A percentile compares a stretch with the other conserved stretches of the same genome.
phyloP scores from a whole-genome alignment of 2,888 invertebrate genomes.

The Ferdinandea cuprea region DNA sequence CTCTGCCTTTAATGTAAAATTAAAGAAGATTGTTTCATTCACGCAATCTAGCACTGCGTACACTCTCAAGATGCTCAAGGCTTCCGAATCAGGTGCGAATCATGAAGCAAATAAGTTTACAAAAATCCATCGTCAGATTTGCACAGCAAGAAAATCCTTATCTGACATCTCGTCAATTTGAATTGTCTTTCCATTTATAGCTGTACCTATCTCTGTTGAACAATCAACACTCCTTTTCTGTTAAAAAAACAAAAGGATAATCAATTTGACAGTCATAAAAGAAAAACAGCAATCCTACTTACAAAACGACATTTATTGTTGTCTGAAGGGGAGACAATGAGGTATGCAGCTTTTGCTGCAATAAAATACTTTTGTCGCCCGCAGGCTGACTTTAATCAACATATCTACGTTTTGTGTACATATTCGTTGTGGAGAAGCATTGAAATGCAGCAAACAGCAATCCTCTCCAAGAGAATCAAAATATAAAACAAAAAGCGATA shows the following conservation, averaged over 20 bases:
- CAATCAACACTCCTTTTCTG: neutral
- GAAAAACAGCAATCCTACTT: neutral
- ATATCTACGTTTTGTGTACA: too few species aligned
- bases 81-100: too few species aligned
- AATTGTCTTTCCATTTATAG: neutral
- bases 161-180: neutral
- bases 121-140: neutral
- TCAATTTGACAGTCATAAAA: conserved; percentile 11
- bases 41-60: too few species aligned
- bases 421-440: too few species aligned
- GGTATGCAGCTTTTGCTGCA: conserved; percentile 7
- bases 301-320: too few species aligned
- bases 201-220: neutral
- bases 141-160: neutral
- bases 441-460: neutral
- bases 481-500: neutral
- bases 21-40: too few species aligned
- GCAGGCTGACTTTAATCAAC: conserved; percentile 20
- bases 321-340: too few species aligned
- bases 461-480: neutral
- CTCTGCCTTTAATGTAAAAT: too few species aligned
- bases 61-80: too few species aligned
- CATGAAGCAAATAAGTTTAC: neutral
- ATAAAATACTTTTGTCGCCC: conserved; percentile 15
- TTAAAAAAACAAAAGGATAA: conserved; percentile 1